phyloP scores from a whole-genome alignment of 2,113 vertebrate genomes.

The Leptodactylus fuscus region DNA sequence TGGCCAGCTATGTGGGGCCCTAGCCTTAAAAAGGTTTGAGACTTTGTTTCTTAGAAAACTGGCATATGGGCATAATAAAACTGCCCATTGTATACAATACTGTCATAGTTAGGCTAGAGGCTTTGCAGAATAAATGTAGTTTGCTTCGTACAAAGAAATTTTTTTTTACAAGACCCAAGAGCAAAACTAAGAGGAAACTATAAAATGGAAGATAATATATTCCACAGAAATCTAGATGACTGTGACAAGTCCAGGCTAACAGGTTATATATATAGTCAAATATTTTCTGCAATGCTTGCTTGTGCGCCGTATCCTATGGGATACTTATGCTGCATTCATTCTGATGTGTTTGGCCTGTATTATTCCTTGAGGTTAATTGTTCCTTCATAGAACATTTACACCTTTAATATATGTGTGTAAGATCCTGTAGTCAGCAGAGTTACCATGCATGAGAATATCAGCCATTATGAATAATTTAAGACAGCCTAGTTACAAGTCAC shows the following conservation, averaged over 20 bases:
- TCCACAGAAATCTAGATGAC: background rate
- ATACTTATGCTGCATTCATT: background rate
- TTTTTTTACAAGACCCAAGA: background rate
- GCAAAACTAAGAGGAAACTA: background rate
- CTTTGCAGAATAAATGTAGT: too few relatives aligned
- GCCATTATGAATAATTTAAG: slow-evolving; percentile 8
- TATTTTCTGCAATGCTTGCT: background rate
- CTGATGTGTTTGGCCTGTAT: background rate
- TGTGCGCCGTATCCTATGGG: background rate
- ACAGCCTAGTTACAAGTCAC: slow-evolving; percentile 11
- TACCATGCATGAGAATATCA: background rate
- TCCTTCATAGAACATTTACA: slow-evolving; percentile 7
- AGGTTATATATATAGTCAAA: background rate
- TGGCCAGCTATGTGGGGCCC: too few relatives aligned
- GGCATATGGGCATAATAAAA: too few relatives aligned
- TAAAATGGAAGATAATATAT: background rate
- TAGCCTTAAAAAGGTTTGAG: too few relatives aligned
- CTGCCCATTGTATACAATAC: too few relatives aligned
- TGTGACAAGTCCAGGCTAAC: background rate
- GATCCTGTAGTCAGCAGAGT: slow-evolving; percentile 26
- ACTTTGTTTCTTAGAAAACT: too few relatives aligned
- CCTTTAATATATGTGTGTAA: slow-evolving; percentile 6
- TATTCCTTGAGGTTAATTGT: background rate
- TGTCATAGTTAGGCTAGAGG: background rate
- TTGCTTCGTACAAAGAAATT: too few relatives aligned